Base-by-base conservation (phyloP, 2,797 vertebrate genomes). In the Anguilla marmorata region DNA sequence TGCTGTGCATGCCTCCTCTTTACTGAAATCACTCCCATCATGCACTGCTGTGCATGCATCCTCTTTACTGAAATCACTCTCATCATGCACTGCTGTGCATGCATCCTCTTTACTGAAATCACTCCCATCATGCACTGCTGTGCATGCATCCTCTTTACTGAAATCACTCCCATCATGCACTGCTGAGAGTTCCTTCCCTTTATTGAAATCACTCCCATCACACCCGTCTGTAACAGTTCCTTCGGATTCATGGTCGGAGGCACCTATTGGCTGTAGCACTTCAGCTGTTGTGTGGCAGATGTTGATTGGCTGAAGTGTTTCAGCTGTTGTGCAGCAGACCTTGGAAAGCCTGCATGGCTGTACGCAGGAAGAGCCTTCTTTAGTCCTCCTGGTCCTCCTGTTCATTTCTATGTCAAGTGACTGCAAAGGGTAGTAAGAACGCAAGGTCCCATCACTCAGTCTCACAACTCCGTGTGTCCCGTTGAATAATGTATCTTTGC, bases 101-200 rank as follows among this genome's bases (percentile, higher is more conserved):
- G 21, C 24, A 4, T 87, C 66, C 30, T 93, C 58, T 86, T 86
- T n/a, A 56, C 85, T 79, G 72, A 87, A 74, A 86, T 52, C 50
- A 88, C 83, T 90, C 56, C 21, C 63, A 87, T 88, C 87, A 84
- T 66, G 30, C 24, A 76, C 48, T 50, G 33, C 52, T 88, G 37
- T 12, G 85, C 14, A 33, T 7, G 37, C 8, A 12, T 19, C 21
- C 41, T 63, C 24, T 48, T 88, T 86, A 90, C 90, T 74, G 48
- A 88, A 66, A 91, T 86, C 27, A 88, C n/a, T 83, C 88, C 5
- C 88, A 89, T 84, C 87, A 58, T 63, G 84, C 41, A 69, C 83
- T 63, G 54, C 33, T 87, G 21, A 41, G 37, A 41, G 37, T 41
- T 41, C 37, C 37, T 87, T 79, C 82, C 16, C 48, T 56, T 24